phyloP scores from a whole-genome alignment of 2,113 vertebrate species.

The Microtus oregoni region DNA sequence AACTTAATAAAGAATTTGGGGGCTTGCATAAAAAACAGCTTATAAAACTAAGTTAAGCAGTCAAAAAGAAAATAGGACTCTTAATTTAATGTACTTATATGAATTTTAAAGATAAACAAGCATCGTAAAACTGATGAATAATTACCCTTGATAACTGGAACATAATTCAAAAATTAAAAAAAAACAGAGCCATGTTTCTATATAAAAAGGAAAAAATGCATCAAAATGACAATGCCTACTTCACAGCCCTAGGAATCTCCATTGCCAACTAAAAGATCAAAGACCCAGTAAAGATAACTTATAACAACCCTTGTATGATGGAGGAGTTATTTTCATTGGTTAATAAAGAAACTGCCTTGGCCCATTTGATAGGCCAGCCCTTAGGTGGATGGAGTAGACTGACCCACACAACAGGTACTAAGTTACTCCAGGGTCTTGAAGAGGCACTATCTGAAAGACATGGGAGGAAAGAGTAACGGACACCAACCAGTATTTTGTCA shows the following conservation, averaged over 20 bases:
- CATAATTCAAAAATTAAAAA: slow-evolving; percentile 52
- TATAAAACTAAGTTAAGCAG: neutral
- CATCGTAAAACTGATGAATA: neutral
- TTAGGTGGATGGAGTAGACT: too few species aligned
- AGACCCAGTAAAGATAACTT: neutral
- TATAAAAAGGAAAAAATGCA: neutral
- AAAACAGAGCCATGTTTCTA: neutral
- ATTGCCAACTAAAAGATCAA: neutral
- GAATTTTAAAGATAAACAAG: neutral
- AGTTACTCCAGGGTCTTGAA: too few species aligned
- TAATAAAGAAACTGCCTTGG: too few species aligned
- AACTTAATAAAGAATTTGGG: slow-evolving; percentile 37
- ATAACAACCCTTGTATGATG: neutral
- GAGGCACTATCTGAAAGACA: too few species aligned
- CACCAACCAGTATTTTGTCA: too few species aligned
- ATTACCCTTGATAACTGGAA: neutral
- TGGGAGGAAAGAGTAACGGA: too few species aligned
- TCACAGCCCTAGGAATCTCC: neutral
- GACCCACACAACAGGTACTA: too few species aligned
- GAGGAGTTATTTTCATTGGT: too few species aligned
- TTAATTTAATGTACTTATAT: neutral
- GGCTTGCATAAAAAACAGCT: neutral
- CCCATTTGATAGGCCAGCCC: too few species aligned
- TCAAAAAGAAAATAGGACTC: neutral
- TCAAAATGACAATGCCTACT: neutral